Evolutionary conservation across 2,888 invertebrate genomes (phyloP).

Genomic region (Pollenia angustigena): DNA sequence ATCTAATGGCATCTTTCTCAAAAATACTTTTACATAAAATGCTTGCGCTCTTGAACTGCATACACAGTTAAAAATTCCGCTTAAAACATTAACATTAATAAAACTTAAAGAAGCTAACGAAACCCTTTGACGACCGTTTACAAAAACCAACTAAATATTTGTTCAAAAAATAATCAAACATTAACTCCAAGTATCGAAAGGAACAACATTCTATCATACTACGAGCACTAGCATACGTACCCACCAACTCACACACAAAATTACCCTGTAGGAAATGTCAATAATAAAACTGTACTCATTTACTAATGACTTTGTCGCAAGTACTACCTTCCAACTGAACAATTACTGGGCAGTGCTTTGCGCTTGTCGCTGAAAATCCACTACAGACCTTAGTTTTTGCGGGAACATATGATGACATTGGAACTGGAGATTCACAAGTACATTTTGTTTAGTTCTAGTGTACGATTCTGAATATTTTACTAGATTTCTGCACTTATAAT

Average conservation of each 20-base stretch:
- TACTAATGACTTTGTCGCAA: too few species aligned
- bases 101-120: background rate
- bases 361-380: too few species aligned
- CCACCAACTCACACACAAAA: conserved; percentile 26
- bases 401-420: too few species aligned
- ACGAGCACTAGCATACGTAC: conserved; percentile 17
- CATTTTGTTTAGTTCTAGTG: too few species aligned
- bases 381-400: too few species aligned
- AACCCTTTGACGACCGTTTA: conserved; percentile 59
- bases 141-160: conserved; percentile 60
- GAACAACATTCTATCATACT: conserved; percentile 21
- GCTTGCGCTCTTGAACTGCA: background rate
- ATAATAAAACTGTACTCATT: too few species aligned
- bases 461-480: too few species aligned
- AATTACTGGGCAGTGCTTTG: too few species aligned
- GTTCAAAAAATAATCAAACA: conserved; percentile 53
- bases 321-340: too few species aligned
- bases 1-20: conserved; percentile 78
- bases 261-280: background rate
- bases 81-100: conserved; percentile 14
- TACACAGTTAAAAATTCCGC: background rate
- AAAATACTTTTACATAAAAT: background rate
- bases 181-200: conserved; percentile 34
- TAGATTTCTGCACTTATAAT: too few species aligned
- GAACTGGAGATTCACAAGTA: too few species aligned